Base-by-base conservation (phyloP, 2,113 vertebrate genomes). In the Calidris pygmaea region DNA sequence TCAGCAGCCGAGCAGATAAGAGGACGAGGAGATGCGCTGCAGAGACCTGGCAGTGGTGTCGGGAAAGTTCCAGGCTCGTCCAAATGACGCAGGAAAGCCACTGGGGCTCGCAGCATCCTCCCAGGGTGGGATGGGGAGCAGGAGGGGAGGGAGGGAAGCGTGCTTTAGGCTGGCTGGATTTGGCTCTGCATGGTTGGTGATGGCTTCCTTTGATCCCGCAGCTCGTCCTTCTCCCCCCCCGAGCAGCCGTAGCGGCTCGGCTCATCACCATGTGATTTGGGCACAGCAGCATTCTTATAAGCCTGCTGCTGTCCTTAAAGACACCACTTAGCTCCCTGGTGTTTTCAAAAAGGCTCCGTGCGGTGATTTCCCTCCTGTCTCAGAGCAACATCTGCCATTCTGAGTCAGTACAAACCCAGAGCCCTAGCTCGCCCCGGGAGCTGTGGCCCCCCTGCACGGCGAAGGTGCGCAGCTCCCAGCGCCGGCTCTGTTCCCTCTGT, bases 211-310 rank as follows among this genome's bases (percentile, higher is more conserved):
- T 85, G 48, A 85, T 95, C 68, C 63, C 0, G 0, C n/a, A 62
- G 74, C 59, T 62, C 2, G 1, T 21, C 0, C 0, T 82, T 87
- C 35, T 62, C 70, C 66, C 34, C 34, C 30, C 16, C 21, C 52
- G 19, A 82, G 80, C 78, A 76, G 10, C 35, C 2, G 7, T 52
- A 52, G 74, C 90, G 77, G 91, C 66, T 94, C 12, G 2, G 68
- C 72, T 87, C 37, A 4, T 37, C 0, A 2, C 79, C 34, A 3
- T 15, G 26, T 58, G 59, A 67, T 91, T 34, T 60, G 76, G 82
- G 92, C 90, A 77, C 93, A 93, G 93, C 93, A 84, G 88, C 79
- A 77, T 87, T 65, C 37, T 76, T 88, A 30, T 43, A 76, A 91
- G 73, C 39, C 66, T 60, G 12, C 79, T 35, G 65, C 89, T 87